Evolutionary conservation across 2,797 vertebrate species (phyloP).

Genomic region (Champsocephalus esox): DNA sequence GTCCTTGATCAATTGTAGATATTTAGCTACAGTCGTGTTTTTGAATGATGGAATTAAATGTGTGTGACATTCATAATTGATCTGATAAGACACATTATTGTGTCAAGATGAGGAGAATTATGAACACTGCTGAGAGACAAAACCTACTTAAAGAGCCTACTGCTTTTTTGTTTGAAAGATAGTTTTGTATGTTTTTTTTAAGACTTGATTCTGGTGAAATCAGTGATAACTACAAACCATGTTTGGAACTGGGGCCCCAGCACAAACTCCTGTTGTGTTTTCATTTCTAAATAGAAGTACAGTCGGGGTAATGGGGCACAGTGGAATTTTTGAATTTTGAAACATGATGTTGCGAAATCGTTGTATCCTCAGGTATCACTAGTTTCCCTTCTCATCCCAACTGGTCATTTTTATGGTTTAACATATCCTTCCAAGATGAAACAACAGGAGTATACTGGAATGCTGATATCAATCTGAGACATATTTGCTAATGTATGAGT

Average conservation of each 20-base stretch:
- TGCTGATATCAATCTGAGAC: slow-evolving; percentile 13
- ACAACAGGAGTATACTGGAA: neutral
- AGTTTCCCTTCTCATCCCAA: too few relatives aligned
- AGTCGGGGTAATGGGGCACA: neutral
- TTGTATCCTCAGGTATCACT: too few relatives aligned
- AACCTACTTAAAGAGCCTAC: neutral
- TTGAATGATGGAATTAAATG: neutral
- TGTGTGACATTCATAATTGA: neutral
- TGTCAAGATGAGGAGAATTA: neutral
- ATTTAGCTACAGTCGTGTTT: neutral
- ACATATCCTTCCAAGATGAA: slow-evolving; percentile 1
- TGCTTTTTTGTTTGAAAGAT: neutral
- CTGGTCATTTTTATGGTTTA: neutral
- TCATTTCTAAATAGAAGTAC: neutral
- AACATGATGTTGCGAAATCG: neutral
- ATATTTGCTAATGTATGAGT: slow-evolving; percentile 6
- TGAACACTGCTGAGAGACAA: neutral
- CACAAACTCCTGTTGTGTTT: neutral
- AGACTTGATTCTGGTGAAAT: neutral
- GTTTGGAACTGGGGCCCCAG: neutral
- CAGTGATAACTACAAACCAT: neutral
- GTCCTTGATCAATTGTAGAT: neutral
- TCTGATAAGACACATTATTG: neutral
- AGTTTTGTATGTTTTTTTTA: neutral
- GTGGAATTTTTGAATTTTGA: neutral